These are phyloP conservation scores for Eupithecia subumbrata DNA, from an alignment of 2,888 invertebrate genomes.

Conservation along the genomic window DNA sequence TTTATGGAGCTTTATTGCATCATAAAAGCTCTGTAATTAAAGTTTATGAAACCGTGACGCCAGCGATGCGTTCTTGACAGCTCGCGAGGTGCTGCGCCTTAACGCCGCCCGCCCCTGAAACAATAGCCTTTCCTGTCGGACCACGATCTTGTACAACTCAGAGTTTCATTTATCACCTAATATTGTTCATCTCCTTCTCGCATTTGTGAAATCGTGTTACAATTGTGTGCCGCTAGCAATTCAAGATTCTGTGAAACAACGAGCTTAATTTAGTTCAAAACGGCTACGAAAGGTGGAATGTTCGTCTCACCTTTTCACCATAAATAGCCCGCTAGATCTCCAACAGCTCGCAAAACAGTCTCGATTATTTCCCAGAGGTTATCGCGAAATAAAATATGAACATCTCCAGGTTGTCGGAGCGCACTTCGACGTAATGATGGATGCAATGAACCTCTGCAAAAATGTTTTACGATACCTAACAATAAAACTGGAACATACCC, in stretches of 20 bases:
- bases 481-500: slow-evolving; percentile 38
- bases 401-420: no score
- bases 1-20: slow-evolving; percentile 56
- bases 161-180: neutral
- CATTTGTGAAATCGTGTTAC: neutral
- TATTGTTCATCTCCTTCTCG: neutral
- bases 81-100: slow-evolving; percentile 23
- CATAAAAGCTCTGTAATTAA: slow-evolving; percentile 58
- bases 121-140: neutral
- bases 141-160: neutral
- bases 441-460: slow-evolving; percentile 30
- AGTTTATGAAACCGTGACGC: slow-evolving; percentile 55
- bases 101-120: neutral
- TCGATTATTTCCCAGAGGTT: neutral
- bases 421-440: slow-evolving; percentile 19
- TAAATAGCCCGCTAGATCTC: neutral
- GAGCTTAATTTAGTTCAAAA: neutral
- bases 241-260: neutral
- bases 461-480: slow-evolving; percentile 31
- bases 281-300: neutral
- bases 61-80: slow-evolving; percentile 41
- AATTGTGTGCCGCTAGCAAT: neutral
- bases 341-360: neutral
- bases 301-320: neutral
- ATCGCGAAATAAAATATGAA: no score